A percentile compares a stretch with the other conserved stretches of the same genome.
Conservation (phyloP, 2,113 vertebrate species). For the Myotis lucifugus region DNA sequence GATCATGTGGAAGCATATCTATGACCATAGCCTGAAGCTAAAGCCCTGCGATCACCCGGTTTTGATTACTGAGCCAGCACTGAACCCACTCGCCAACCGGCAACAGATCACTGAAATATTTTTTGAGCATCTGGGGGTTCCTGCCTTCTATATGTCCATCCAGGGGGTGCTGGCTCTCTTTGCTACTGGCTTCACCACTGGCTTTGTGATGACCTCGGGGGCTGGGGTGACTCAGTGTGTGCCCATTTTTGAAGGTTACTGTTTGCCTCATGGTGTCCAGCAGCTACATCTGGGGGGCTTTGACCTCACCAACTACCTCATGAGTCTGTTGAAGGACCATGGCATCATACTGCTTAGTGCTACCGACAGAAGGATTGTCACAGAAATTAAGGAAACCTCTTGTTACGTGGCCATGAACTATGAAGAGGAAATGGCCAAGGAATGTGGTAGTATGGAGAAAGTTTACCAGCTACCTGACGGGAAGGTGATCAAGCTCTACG, state of each 20-base stretch:
- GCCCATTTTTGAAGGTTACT: slow-evolving; percentile 77
- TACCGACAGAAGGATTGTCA: slow-evolving; percentile 64
- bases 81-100: slow-evolving; percentile 67
- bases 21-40: slow-evolving; percentile 66
- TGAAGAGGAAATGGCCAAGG: slow-evolving; percentile 72
- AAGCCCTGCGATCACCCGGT: slow-evolving; percentile 61
- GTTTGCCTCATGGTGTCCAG: slow-evolving; percentile 70
- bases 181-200: slow-evolving; percentile 72
- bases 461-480: slow-evolving; percentile 76
- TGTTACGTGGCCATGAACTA: slow-evolving; percentile 70
- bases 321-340: slow-evolving; percentile 83
- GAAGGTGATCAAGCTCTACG: slow-evolving; percentile 65
- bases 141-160: slow-evolving; percentile 76
- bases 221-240: slow-evolving; percentile 68
- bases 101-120: slow-evolving; percentile 69
- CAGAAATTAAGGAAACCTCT: slow-evolving; percentile 68
- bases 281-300: slow-evolving; percentile 67
- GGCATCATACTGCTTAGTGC: slow-evolving; percentile 80
- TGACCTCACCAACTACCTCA: slow-evolving; percentile 83
- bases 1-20: slow-evolving; percentile 70
- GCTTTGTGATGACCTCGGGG: slow-evolving; percentile 63
- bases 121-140: slow-evolving; percentile 72
- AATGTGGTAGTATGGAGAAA: slow-evolving; percentile 54
- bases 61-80: slow-evolving; percentile 71
- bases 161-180: slow-evolving; percentile 78